Conservation (phyloP, 2,113 vertebrate species). For the Catharus bicknelli region DNA sequence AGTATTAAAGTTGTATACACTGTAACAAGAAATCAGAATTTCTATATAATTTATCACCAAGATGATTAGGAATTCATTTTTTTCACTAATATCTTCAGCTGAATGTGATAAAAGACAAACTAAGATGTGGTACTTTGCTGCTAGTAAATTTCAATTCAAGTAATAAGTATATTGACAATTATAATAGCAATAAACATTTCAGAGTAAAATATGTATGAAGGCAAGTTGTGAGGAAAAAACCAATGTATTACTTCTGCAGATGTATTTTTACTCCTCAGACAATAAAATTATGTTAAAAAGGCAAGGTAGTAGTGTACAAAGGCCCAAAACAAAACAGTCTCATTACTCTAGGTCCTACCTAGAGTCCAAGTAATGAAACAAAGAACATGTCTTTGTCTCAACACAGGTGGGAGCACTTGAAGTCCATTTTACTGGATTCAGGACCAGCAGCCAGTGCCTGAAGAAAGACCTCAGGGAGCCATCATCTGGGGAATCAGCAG, state of each 20-base stretch:
- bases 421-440: background rate
- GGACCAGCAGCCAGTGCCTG: background rate
- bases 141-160: background rate
- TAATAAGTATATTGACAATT: background rate
- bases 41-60: background rate
- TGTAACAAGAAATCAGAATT: background rate
- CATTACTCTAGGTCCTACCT: background rate
- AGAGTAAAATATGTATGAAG: background rate
- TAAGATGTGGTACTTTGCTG: background rate
- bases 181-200: background rate
- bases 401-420: background rate
- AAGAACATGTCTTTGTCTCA: background rate
- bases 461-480: accelerated
- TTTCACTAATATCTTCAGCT: background rate
- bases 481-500: background rate
- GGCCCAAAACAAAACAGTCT: background rate
- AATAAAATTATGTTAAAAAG: background rate
- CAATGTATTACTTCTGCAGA: background rate
- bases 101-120: background rate
- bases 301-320: background rate
- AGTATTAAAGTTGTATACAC: background rate
- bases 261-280: background rate
- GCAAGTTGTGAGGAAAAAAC: background rate
- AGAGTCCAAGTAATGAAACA: background rate
- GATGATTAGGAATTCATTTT: background rate